phyloP scores from a whole-genome alignment of 1,140 invertebrate genomes.

The Ptiloglossa arizonensis region DNA sequence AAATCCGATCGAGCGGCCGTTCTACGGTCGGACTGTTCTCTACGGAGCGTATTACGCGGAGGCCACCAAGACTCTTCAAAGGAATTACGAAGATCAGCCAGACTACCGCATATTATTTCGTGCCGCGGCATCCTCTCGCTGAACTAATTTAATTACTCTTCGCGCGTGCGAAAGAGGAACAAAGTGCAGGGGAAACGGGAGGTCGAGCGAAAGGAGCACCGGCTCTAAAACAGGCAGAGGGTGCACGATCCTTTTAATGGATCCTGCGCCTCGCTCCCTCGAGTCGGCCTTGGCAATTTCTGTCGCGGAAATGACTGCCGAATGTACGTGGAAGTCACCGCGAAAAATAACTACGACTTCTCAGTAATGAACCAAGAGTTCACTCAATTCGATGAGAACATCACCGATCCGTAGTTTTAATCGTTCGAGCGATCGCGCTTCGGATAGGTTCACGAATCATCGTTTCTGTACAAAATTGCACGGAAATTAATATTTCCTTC shows the following conservation, averaged over 20 bases:
- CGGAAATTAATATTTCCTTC: too few relatives aligned
- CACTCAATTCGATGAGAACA: too few relatives aligned
- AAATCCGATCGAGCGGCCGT: constrained; percentile 37
- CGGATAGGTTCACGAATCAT: too few relatives aligned
- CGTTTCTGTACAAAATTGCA: too few relatives aligned
- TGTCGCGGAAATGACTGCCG: not conserved
- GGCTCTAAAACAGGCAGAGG: constrained; percentile 23
- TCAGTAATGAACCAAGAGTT: too few relatives aligned
- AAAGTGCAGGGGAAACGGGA: not conserved
- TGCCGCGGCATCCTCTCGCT: constrained; percentile 31
- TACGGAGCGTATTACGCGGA: constrained; percentile 23
- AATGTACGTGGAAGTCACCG: not conserved
- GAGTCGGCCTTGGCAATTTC: not conserved
- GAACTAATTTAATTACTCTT: constrained; percentile 60
- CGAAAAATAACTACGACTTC: not conserved
- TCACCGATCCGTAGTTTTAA: too few relatives aligned
- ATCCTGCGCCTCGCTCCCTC: not conserved
- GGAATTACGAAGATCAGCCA: constrained; percentile 51
- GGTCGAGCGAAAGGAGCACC: not conserved
- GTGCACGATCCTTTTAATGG: constrained; percentile 31
- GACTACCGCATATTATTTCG: constrained; percentile 47
- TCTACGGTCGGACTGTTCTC: constrained; percentile 20
- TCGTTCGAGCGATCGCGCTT: too few relatives aligned
- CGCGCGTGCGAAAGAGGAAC: not conserved
- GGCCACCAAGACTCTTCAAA: constrained; percentile 16